phyloP scores from a whole-genome alignment of 2,797 vertebrate genomes.

The Crypturellus tataupa region DNA sequence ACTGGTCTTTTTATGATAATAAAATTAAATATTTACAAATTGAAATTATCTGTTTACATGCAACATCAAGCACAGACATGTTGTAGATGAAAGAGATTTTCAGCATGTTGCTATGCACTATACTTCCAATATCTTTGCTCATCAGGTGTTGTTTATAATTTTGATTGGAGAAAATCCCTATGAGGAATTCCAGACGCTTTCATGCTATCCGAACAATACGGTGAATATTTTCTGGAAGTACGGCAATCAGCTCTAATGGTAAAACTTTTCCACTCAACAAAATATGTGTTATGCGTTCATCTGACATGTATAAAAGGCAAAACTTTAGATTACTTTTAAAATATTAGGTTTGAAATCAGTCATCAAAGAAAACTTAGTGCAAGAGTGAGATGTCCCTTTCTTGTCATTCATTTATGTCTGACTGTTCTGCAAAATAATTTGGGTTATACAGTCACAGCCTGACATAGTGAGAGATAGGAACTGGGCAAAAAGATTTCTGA shows the following conservation, averaged over 20 bases:
- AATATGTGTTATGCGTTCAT: background rate
- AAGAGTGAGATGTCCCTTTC: background rate
- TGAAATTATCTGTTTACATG: background rate
- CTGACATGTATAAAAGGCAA: background rate
- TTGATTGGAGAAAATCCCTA: background rate
- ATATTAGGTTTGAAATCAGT: background rate
- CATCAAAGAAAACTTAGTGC: background rate
- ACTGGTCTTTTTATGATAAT: background rate
- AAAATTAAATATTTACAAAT: background rate
- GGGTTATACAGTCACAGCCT: background rate
- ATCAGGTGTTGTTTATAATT: background rate
- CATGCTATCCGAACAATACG: background rate
- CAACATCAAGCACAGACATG: background rate
- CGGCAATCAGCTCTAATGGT: background rate
- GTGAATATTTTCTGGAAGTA: background rate
- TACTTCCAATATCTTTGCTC: background rate
- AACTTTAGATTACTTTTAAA: conserved; percentile 6
- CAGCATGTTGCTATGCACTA: background rate
- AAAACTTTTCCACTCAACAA: background rate
- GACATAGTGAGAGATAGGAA: background rate
- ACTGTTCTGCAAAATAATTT: background rate
- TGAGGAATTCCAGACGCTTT: background rate
- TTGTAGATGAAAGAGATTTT: background rate
- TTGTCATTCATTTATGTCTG: background rate
- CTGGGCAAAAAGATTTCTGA: background rate